These are phyloP conservation scores for Beris morrisii DNA, from an alignment of 2,888 invertebrate genomes.

Conservation along the genomic window DNA sequence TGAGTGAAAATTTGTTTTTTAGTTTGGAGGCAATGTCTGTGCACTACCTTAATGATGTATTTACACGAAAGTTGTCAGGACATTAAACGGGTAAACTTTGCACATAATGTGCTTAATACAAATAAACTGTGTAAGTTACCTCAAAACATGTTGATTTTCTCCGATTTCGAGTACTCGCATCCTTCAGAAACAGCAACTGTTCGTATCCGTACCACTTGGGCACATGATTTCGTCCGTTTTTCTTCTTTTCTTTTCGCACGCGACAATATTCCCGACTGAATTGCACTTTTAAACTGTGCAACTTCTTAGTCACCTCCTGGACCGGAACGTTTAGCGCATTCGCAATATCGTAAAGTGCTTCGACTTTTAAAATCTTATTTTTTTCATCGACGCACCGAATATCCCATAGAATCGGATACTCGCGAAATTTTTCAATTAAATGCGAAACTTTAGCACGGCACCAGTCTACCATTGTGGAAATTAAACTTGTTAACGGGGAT, in stretches of 20 bases:
- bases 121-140: too few relatives aligned
- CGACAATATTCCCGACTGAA: conserved; percentile 26
- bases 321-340: conserved; percentile 2
- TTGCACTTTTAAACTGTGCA: conserved; percentile 27
- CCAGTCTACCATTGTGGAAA: conserved; percentile 21
- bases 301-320: conserved; percentile 15
- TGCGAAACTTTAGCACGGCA: conserved; percentile 13
- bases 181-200: conserved; percentile 17
- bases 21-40: too few relatives aligned
- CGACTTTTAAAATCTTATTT: conserved; percentile 8
- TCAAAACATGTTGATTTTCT: background rate
- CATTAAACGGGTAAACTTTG: too few relatives aligned
- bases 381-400: conserved; percentile 15
- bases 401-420: conserved; percentile 22
- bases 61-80: too few relatives aligned
- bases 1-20: too few relatives aligned
- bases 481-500: background rate
- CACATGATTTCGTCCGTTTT: conserved; percentile 4
- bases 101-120: too few relatives aligned
- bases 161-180: conserved; percentile 7
- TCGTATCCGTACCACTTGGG: conserved; percentile 27
- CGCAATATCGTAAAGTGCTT: conserved; percentile 4
- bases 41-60: too few relatives aligned
- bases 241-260: conserved; percentile 5
- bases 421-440: conserved; percentile 13